Percentiles rank a stretch among this genome's conserved stretches.
phyloP scores from a whole-genome alignment of 2,888 invertebrate genomes.

The Ptychoptera albimana region DNA sequence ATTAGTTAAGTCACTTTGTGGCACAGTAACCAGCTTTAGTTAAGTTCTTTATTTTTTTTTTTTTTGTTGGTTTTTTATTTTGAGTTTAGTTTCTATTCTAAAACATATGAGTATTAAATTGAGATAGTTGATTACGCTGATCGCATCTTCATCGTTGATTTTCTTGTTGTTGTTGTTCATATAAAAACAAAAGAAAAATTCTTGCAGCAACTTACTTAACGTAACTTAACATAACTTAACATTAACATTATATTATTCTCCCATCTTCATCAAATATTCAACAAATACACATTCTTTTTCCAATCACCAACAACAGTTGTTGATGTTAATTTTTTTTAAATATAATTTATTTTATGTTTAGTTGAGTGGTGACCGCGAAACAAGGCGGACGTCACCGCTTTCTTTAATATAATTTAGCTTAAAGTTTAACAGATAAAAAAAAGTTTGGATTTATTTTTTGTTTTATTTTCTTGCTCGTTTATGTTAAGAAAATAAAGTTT shows the following conservation, averaged over 20 bases:
- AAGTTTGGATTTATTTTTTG: too few species aligned
- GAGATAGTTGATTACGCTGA: background rate
- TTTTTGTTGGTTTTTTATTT: conserved; percentile 1
- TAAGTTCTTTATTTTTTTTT: background rate
- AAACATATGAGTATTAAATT: background rate
- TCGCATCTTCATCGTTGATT: background rate
- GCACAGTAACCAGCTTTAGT: too few species aligned
- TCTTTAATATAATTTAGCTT: background rate
- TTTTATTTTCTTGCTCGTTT: too few species aligned
- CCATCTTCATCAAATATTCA: too few species aligned
- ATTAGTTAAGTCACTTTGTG: too few species aligned
- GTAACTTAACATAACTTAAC: background rate
- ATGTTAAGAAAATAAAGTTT: too few species aligned
- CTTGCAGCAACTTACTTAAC: too few species aligned
- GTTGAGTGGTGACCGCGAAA: conserved; percentile 10
- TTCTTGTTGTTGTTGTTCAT: background rate
- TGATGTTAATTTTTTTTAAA: background rate
- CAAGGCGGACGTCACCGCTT: conserved; percentile 5
- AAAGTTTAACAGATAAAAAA: too few species aligned
- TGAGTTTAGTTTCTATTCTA: background rate
- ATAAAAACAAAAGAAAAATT: background rate
- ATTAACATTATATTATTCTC: too few species aligned
- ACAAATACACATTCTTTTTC: too few species aligned
- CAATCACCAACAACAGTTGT: too few species aligned
- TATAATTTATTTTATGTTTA: background rate